Evolutionary conservation across 2,113 vertebrate genomes (phyloP), one percentile per base, ranked within the genome.

Genomic region (Ovis aries): DNA sequence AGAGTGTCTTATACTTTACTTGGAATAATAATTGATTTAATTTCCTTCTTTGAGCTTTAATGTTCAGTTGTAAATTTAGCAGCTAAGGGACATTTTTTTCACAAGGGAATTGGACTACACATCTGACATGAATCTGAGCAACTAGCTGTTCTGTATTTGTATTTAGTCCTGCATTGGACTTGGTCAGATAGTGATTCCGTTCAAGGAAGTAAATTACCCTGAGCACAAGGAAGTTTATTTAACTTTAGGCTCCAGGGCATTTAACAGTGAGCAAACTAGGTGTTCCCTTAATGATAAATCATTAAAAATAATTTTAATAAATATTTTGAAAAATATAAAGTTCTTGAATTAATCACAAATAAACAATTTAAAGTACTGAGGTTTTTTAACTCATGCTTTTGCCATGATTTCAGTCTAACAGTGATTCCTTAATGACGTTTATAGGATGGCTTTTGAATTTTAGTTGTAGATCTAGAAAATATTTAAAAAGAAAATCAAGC

Each of bases 271-370:
- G 90, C 53, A 92, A 85, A 88, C 14, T 17, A 84, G 25, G 36
- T 14, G 29, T 82, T 94, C 33, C 85, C 59, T 81, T 64, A 81
- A 83, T 1, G 6, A 94, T 88, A 85, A 96, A 96, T 94, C 64
- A 93, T 60, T 60, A 36, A 48, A 93, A 78, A 21, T 6, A 88
- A 71, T 82, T 57, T 93, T 80, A 93, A 84, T 10, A 60, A 89
- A 57, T 71, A 91, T 77, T 88, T 86, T 64, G 60, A 57, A 90
- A 97, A 93, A 87, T 74, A 48, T 33, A 91, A 85, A 95, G 85
- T 78, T 67, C 88, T 55, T 87, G 60, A 77, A 91, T 81, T 93
- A 86, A 86, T 86, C 36, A 78, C 31, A 45, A 89, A 83, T 91
- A 88, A 95, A 88, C 3, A 82, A 45, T 50, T 82, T 84, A 95